Conservation (phyloP, 2,113 vertebrate species). For the Polypterus bichir region DNA sequence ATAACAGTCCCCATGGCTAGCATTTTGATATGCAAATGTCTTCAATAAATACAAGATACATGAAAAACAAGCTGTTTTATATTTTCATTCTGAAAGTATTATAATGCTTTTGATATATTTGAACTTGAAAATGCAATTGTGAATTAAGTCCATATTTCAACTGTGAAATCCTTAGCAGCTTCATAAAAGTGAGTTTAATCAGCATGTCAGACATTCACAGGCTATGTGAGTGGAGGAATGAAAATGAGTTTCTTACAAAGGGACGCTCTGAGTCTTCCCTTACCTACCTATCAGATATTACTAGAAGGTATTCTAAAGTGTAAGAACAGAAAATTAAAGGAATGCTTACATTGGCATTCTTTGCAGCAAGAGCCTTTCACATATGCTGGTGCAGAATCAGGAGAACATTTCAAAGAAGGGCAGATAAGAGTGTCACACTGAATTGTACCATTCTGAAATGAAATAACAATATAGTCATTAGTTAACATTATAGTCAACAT, state of each 20-base stretch:
- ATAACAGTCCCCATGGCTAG: no score
- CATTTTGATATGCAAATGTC: no score
- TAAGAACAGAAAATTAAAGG: background rate
- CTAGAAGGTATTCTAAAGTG: background rate
- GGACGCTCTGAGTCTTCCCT: no score
- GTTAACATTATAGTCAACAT: no score
- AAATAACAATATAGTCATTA: constrained; percentile 8
- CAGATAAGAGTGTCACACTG: constrained; percentile 79
- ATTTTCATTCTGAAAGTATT: no score
- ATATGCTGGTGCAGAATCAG: constrained; percentile 63
- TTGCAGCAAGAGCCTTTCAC: constrained; percentile 87
- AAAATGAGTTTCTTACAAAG: no score
- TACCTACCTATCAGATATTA: no score
- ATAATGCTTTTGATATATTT: background rate
- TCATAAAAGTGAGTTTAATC: background rate
- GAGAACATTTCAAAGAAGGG: constrained; percentile 61
- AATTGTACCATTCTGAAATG: constrained; percentile 75
- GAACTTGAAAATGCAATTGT: constrained; percentile 15
- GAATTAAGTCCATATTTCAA: constrained; percentile 16
- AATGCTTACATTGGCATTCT: constrained; percentile 81
- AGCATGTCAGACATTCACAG: background rate
- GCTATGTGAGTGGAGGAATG: no score
- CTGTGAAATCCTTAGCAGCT: constrained; percentile 8
- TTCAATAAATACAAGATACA: no score
- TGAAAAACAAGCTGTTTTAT: no score